phyloP scores from a whole-genome alignment of 2,888 invertebrate genomes.

The Epinotia nisella region DNA sequence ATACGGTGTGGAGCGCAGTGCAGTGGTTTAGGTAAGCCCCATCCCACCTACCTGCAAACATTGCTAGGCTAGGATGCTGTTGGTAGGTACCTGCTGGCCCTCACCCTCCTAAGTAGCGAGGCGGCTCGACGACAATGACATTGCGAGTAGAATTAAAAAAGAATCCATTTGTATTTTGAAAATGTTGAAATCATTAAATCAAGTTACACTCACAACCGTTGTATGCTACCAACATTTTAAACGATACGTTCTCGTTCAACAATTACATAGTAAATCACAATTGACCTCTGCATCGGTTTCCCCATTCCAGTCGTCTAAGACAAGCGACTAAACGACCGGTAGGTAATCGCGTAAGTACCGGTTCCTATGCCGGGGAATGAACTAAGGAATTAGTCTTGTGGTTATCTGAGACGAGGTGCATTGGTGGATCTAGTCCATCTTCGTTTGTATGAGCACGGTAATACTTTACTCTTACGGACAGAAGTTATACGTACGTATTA shows the following conservation, averaged over 20 bases:
- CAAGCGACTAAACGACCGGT: slow-evolving; percentile 36
- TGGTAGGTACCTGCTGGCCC: too few relatives aligned
- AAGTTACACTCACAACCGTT: background rate
- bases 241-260: slow-evolving; percentile 17
- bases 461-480: background rate
- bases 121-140: too few relatives aligned
- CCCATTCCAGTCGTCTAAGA: slow-evolving; percentile 56
- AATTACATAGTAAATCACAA: slow-evolving; percentile 60
- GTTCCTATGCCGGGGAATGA: slow-evolving; percentile 34
- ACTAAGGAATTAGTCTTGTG: slow-evolving; percentile 31
- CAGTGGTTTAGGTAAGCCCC: too few relatives aligned
- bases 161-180: too few relatives aligned
- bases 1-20: too few relatives aligned
- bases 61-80: too few relatives aligned
- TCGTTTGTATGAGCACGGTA: slow-evolving; percentile 18
- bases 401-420: slow-evolving; percentile 21
- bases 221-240: background rate
- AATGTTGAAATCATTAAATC: background rate
- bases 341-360: slow-evolving; percentile 43
- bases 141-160: too few relatives aligned
- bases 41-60: too few relatives aligned
- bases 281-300: slow-evolving; percentile 55
- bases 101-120: too few relatives aligned
- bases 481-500: background rate
- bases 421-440: slow-evolving; percentile 27